Percentiles rank a stretch among this genome's conserved stretches.
phyloP scores from a whole-genome alignment of 2,797 vertebrate species.

The Allobates femoralis region DNA sequence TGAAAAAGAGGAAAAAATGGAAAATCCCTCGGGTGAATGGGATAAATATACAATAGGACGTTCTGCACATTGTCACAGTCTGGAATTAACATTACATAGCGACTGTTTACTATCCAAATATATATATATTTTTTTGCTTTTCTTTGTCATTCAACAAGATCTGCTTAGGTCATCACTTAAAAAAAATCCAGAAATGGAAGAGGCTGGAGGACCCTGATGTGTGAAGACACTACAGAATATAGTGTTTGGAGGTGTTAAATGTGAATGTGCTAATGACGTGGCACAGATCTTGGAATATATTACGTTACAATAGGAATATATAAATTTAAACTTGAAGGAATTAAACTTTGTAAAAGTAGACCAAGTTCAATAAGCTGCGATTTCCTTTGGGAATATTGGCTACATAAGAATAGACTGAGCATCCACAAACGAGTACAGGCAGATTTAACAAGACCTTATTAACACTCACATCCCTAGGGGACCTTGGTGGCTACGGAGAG shows the following conservation, averaged over 20 bases:
- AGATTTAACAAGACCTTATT: slow-evolving; percentile 46
- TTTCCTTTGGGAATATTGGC: slow-evolving; percentile 28
- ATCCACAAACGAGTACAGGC: slow-evolving; percentile 34
- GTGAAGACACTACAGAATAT: slow-evolving; percentile 52
- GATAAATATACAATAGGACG: background rate
- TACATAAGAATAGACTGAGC: slow-evolving; percentile 42
- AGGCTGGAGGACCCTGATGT: slow-evolving; percentile 7
- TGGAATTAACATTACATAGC: background rate
- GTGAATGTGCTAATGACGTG: slow-evolving; percentile 45
- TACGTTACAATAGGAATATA: slow-evolving; percentile 12
- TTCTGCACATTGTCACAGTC: background rate
- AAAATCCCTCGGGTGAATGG: too few species aligned
- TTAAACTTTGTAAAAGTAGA: slow-evolving; percentile 28
- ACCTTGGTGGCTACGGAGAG: slow-evolving; percentile 14
- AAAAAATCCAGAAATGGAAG: background rate
- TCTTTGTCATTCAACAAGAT: background rate
- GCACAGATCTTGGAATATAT: slow-evolving; percentile 5
- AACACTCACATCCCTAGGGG: slow-evolving; percentile 35
- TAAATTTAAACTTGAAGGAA: slow-evolving; percentile 42
- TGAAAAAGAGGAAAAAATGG: too few species aligned
- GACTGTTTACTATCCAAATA: too few species aligned
- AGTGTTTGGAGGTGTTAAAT: background rate
- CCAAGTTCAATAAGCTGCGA: background rate
- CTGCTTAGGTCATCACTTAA: slow-evolving; percentile 7
- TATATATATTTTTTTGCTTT: background rate